Evolutionary conservation across 2,797 vertebrate genomes (phyloP).

Genomic region (Molossus alvarezi): DNA sequence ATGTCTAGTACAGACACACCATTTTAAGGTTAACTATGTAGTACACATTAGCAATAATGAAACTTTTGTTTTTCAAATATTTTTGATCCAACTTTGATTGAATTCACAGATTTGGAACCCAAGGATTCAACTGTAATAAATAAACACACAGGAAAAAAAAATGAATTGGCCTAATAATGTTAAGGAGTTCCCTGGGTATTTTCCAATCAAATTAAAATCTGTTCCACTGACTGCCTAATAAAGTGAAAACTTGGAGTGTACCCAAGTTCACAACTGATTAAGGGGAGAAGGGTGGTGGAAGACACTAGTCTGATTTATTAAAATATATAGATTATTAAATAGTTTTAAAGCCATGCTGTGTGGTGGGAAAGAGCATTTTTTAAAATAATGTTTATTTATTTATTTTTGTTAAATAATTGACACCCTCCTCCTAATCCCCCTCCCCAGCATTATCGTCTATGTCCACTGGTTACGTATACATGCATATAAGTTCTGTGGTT

Average conservation of each 20-base stretch:
- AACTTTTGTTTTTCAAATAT: neutral
- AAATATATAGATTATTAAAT: neutral
- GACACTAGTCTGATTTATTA: neutral
- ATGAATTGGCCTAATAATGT: neutral
- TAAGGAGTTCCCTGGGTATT: neutral
- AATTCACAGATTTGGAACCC: neutral
- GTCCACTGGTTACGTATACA: too few relatives aligned
- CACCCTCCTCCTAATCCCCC: too few relatives aligned
- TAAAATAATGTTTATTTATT: neutral
- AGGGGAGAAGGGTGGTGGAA: neutral
- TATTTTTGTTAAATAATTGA: too few relatives aligned
- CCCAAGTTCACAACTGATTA: neutral
- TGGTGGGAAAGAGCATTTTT: neutral
- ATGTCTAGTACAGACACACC: neutral
- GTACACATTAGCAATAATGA: neutral
- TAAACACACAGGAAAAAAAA: neutral
- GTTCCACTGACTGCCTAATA: constrained; percentile 8
- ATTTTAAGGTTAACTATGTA: neutral
- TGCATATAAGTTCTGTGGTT: too few relatives aligned
- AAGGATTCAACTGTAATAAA: neutral
- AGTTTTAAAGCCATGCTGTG: neutral
- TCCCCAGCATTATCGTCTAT: too few relatives aligned
- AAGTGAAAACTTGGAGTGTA: constrained; percentile 18
- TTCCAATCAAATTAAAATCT: constrained; percentile 52
- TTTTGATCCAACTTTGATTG: neutral